A percentile compares a stretch with the other conserved stretches of the same genome.
Conservation (phyloP, 2,888 invertebrate genomes). For the Nycteola revayana region DNA sequence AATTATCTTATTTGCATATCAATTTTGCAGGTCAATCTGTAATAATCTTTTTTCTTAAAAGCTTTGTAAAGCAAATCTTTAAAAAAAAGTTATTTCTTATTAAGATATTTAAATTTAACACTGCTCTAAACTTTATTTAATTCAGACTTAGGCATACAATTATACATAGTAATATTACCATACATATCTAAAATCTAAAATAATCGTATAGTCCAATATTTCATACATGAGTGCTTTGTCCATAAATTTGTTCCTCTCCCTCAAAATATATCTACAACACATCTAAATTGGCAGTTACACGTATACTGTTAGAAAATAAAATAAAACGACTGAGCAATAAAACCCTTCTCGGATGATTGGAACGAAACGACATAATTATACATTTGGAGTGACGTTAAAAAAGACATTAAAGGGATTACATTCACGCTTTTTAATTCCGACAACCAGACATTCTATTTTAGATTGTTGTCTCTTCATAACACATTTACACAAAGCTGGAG, state of each 20-base stretch:
- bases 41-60: too few relatives aligned
- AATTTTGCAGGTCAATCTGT: too few relatives aligned
- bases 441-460: conserved; percentile 39
- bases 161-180: too few relatives aligned
- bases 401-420: conserved; percentile 38
- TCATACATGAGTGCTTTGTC: background rate
- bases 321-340: conserved; percentile 36
- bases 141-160: too few relatives aligned
- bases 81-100: too few relatives aligned
- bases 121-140: too few relatives aligned
- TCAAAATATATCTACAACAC: background rate
- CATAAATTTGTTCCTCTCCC: background rate
- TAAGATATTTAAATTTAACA: too few relatives aligned
- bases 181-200: too few relatives aligned
- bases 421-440: conserved; percentile 35
- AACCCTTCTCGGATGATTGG: conserved; percentile 43
- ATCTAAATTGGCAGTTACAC: conserved; percentile 26
- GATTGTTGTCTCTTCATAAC: conserved; percentile 28
- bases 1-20: too few relatives aligned
- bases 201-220: background rate
- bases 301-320: conserved; percentile 32
- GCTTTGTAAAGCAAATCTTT: too few relatives aligned
- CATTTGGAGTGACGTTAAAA: conserved; percentile 46
- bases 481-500: conserved; percentile 14
- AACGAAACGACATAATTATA: conserved; percentile 44